phyloP scores from a whole-genome alignment of 2,797 vertebrate species.

The Potorous gilbertii region DNA sequence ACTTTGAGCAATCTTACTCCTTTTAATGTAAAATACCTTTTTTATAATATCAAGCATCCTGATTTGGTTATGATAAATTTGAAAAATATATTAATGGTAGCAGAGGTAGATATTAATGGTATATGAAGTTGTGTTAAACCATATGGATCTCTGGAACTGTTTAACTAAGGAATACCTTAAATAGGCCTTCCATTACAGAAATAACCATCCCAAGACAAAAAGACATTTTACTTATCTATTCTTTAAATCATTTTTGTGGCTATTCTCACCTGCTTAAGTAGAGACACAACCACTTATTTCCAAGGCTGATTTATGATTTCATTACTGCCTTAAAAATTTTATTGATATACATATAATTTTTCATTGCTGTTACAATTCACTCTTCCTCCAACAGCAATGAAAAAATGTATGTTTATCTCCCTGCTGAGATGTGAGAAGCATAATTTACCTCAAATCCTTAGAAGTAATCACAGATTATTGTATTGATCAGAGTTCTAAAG shows the following conservation, averaged over 20 bases:
- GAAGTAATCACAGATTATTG: too few species aligned
- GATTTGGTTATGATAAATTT: neutral
- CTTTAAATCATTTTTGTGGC: neutral
- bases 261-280: neutral
- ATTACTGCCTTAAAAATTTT: neutral
- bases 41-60: neutral
- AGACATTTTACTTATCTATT: neutral
- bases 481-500: too few species aligned
- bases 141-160: neutral
- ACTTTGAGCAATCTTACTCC: neutral
- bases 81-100: neutral
- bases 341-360: neutral
- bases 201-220: neutral
- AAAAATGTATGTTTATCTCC: too few species aligned
- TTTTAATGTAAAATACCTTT: neutral
- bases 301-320: neutral
- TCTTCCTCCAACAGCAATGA: neutral
- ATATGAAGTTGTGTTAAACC: neutral
- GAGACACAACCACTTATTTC: neutral
- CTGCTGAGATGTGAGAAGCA: too few species aligned
- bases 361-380: neutral
- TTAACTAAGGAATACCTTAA: neutral
- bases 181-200: neutral
- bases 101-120: neutral
- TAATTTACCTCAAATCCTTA: too few species aligned